Conservation (phyloP, 2,113 vertebrate genomes). For the Alexandromys fortis region DNA sequence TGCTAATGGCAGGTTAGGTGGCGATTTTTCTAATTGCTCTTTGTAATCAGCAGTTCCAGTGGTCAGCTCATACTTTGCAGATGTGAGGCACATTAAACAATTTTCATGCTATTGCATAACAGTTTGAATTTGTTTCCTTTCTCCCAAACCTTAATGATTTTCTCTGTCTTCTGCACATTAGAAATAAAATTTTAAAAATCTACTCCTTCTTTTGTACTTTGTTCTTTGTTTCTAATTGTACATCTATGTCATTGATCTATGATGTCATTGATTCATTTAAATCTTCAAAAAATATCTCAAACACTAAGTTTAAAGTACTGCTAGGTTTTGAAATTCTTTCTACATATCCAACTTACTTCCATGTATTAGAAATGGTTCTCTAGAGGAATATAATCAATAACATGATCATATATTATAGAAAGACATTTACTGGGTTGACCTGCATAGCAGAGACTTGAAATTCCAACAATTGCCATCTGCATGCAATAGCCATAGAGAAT, state of each 20-base stretch:
- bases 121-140: not conserved
- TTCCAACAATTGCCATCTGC: not conserved
- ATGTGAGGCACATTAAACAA: not conserved
- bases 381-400: not conserved
- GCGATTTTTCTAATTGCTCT: conserved; percentile 43
- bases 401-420: not conserved
- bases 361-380: not conserved
- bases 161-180: not conserved
- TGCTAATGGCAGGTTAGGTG: not conserved
- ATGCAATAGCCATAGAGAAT: not conserved
- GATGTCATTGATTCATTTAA: not conserved
- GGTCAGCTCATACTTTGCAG: not conserved
- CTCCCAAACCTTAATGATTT: not conserved
- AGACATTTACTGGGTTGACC: not conserved
- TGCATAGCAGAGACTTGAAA: not conserved
- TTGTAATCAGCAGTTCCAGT: not conserved
- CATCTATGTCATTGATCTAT: not conserved
- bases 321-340: not conserved
- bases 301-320: not conserved
- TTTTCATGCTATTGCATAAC: not conserved
- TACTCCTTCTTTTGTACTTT: not conserved
- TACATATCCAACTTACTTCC: not conserved
- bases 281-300: not conserved
- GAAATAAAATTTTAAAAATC: not conserved
- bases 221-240: not conserved